phyloP scores from a whole-genome alignment of 1,140 invertebrate species.

The Polyergus mexicanus region DNA sequence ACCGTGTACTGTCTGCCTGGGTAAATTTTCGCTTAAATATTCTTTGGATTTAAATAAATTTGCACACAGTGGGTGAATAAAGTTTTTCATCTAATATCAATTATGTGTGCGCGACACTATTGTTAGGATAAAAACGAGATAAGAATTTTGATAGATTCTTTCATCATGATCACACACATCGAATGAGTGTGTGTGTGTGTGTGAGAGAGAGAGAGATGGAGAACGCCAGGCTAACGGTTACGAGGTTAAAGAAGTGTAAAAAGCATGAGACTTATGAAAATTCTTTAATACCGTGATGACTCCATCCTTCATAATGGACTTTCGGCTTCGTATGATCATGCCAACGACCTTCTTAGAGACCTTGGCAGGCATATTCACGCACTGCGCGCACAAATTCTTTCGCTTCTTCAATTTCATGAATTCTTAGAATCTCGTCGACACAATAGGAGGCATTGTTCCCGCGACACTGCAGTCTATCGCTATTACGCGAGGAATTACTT shows the following conservation, averaged over 20 bases:
- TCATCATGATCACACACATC: no score
- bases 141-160: no score
- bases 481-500: slow-evolving; percentile 48
- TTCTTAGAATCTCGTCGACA: slow-evolving; percentile 76
- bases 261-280: slow-evolving; percentile 18
- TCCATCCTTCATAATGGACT: slow-evolving; percentile 91
- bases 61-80: no score
- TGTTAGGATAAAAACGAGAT: no score
- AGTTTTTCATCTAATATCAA: no score
- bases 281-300: slow-evolving; percentile 89
- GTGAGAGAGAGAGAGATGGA: no score
- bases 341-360: slow-evolving; percentile 88
- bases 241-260: background rate
- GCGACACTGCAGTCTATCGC: slow-evolving; percentile 41
- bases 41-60: no score
- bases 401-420: slow-evolving; percentile 87
- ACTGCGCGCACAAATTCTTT: slow-evolving; percentile 86
- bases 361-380: slow-evolving; percentile 88
- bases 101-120: no score
- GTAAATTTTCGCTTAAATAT: no score
- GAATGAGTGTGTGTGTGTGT: no score
- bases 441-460: slow-evolving; percentile 77
- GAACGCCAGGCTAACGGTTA: no score
- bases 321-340: slow-evolving; percentile 91
- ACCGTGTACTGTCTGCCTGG: no score